Percentiles rank a stretch among this genome's conserved stretches.
Conservation (phyloP, 2,888 invertebrate species). For the Lamellibrachia satsuma region DNA sequence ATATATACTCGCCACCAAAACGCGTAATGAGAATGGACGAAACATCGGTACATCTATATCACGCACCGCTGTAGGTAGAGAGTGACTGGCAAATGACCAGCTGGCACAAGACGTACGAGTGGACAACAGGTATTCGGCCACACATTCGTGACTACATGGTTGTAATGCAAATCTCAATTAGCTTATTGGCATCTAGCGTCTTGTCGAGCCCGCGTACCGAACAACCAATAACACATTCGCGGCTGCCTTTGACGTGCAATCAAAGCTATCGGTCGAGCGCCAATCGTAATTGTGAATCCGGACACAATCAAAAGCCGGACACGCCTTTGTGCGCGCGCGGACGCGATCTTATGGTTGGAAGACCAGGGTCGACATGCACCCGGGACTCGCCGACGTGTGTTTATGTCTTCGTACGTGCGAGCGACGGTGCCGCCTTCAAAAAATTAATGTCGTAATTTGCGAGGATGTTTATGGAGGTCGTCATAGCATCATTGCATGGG, state of each 20-base stretch:
- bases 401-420: not conserved
- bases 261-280: not conserved
- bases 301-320: not conserved
- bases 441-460: not conserved
- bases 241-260: conserved; percentile 6
- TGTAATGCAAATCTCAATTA: conserved; percentile 13
- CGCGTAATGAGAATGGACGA: too few species aligned
- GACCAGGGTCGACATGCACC: not conserved
- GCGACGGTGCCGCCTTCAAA: not conserved
- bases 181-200: not conserved
- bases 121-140: not conserved
- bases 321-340: not conserved
- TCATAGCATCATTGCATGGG: not conserved
- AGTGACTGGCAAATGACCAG: not conserved
- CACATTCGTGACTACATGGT: conserved; percentile 6
- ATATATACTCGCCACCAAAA: too few species aligned
- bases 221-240: not conserved
- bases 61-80: too few species aligned
- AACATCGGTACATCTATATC: too few species aligned
- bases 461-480: not conserved
- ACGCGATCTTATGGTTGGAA: not conserved
- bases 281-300: not conserved
- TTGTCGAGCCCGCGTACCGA: not conserved
- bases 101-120: not conserved
- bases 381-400: not conserved